Base-by-base conservation (phyloP, 2,888 invertebrate species). In the Pristionchus entomophagus region DNA sequence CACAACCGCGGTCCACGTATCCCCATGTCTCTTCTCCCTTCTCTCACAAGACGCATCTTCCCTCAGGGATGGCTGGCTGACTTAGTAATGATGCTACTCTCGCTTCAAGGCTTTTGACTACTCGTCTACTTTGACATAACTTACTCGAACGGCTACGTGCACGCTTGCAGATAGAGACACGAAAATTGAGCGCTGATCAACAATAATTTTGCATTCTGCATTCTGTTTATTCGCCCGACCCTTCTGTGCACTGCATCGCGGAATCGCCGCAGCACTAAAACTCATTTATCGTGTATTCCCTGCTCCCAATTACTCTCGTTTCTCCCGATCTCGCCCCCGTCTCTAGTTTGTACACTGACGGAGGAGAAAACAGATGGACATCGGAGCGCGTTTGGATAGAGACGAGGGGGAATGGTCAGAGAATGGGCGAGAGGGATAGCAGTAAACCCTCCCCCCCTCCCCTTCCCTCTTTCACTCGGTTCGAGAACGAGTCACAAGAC, bases 401-500 rank as follows among this genome's bases (percentile, higher is more conserved):
- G 62, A 6, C n/a, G n/a, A n/a, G n/a, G n/a, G 38, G 45, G 12
- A 49, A n/a, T 45, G 51, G 51, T 78, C 51, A 78, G n/a, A n/a
- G 29, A 26, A n/a, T 10, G 51, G 14, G 80, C 8, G 80, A 73
- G 45, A 41, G 45, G 73, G 26, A 26, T 22, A 32, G 53, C 51
- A 56, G 41, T 51, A 32, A 51, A 29, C 41, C 80, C 80, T 32
- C n/a, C 26, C 80, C 26, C 45, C 45, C 45, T 29, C 17, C 45
- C n/a, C 53, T 14, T 32, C 51, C 8, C 26, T 56, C 26, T 38
- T 5, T 29, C 26, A 19, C 51, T 41, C 35, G 73, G 73, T 73
- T 73, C 73, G 41, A 41, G 73, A 73, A 41, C 73, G 41, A 73
- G 73, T 73, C 73, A 73, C 73, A 73, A 73, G 73, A 73, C 73